These are phyloP conservation scores for Phyllotreta striolata DNA, from an alignment of 2,888 invertebrate species.

Conservation along the genomic window DNA sequence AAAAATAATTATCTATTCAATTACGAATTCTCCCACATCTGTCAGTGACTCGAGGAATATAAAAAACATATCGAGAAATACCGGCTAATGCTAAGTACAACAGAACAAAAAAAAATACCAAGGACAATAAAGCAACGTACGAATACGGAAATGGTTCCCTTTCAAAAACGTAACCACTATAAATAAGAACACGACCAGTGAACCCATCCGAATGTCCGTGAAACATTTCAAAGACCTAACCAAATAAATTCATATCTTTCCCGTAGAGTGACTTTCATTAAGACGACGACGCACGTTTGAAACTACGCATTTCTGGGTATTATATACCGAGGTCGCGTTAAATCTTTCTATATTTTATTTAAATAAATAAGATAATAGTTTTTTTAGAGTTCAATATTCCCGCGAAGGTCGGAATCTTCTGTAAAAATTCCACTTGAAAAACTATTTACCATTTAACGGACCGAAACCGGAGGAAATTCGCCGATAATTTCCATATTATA, in stretches of 20 bases:
- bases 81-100: background rate
- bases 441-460: too few species aligned
- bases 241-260: slow-evolving; percentile 33
- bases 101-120: slow-evolving; percentile 34
- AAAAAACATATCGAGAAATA: slow-evolving; percentile 18
- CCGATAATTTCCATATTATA: too few species aligned
- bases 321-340: slow-evolving; percentile 7
- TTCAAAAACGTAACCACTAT: slow-evolving; percentile 43
- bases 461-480: too few species aligned
- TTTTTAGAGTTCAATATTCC: too few species aligned
- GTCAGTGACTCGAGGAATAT: slow-evolving; percentile 2
- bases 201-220: slow-evolving; percentile 47
- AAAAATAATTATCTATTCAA: too few species aligned
- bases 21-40: slow-evolving; percentile 11
- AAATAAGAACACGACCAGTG: slow-evolving; percentile 44
- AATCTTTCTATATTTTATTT: slow-evolving; percentile 2
- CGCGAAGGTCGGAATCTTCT: too few species aligned
- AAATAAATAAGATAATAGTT: background rate
- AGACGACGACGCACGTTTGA: background rate
- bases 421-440: too few species aligned
- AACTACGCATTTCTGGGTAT: background rate
- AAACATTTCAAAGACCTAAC: slow-evolving; percentile 46
- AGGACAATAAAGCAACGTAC: slow-evolving; percentile 42
- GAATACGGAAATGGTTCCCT: slow-evolving; percentile 45
- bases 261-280: slow-evolving; percentile 28